A percentile compares a stretch with the other conserved stretches of the same genome.
phyloP scores from a whole-genome alignment of 2,888 invertebrate genomes.

The Melieria picta region DNA sequence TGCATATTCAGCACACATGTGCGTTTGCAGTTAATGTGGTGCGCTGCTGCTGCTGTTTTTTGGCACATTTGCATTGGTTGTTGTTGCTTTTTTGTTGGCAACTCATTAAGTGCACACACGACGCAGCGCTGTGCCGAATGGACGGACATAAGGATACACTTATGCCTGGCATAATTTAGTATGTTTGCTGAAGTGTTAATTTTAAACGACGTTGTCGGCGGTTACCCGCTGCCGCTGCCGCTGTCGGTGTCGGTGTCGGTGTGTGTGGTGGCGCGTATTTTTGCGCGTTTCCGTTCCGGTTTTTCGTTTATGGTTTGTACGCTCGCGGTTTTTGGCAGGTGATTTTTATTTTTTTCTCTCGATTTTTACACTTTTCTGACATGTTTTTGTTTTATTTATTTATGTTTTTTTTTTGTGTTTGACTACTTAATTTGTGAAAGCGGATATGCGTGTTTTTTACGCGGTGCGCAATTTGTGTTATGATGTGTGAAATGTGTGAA shows the following conservation, averaged over 20 bases:
- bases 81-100: slow-evolving; percentile 15
- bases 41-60: slow-evolving; percentile 7
- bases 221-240: slow-evolving; percentile 42
- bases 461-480: slow-evolving; percentile 19
- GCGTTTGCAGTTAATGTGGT: slow-evolving; percentile 16
- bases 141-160: slow-evolving; percentile 16
- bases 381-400: not conserved
- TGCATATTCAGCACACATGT: slow-evolving; percentile 11
- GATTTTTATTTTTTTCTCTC: slow-evolving; percentile 8
- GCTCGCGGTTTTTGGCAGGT: slow-evolving; percentile 14
- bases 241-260: slow-evolving; percentile 5
- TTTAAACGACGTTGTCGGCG: slow-evolving; percentile 41
- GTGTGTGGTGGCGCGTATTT: slow-evolving; percentile 20
- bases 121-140: not conserved
- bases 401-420: slow-evolving; percentile 36
- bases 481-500: slow-evolving; percentile 32
- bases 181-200: slow-evolving; percentile 50
- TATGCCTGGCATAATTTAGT: slow-evolving; percentile 43
- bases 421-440: slow-evolving; percentile 29
- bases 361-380: not conserved
- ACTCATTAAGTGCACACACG: slow-evolving; percentile 35
- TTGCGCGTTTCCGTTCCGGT: slow-evolving; percentile 10
- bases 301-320: too few species aligned
- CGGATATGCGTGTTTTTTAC: slow-evolving; percentile 34
- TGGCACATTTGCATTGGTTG: not conserved